These are phyloP conservation scores for Mungos mungo DNA, from an alignment of 2,113 vertebrate genomes.

Conservation along the genomic window DNA sequence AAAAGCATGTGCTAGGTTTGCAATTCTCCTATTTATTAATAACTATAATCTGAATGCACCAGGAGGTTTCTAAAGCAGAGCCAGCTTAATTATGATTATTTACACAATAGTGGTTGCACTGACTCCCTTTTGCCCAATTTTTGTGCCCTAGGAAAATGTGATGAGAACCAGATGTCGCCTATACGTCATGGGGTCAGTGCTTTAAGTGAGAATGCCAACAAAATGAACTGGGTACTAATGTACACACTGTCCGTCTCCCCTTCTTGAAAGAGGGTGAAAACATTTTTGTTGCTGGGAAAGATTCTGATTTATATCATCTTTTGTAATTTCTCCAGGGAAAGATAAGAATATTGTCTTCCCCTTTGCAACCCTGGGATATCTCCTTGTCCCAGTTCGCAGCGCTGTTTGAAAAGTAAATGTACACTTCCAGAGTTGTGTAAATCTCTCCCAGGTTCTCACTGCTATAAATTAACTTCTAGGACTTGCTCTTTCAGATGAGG, in stretches of 20 bases:
- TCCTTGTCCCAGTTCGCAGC: background rate
- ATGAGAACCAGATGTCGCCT: background rate
- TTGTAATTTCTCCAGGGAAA: background rate
- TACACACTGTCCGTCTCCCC: background rate
- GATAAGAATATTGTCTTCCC: background rate
- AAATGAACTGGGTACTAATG: background rate
- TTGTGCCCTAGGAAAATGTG: background rate
- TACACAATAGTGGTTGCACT: background rate
- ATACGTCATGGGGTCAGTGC: rapidly evolving
- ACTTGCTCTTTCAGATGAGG: background rate
- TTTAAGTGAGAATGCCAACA: background rate
- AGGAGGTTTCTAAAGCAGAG: background rate
- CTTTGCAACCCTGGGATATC: background rate
- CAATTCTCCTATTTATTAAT: background rate
- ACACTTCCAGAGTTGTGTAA: background rate
- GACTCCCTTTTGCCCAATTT: background rate
- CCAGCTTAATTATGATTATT: background rate
- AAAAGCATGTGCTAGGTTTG: background rate
- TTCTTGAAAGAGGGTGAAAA: background rate
- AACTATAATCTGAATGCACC: background rate
- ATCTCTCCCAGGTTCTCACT: background rate
- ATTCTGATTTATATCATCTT: background rate
- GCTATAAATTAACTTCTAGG: background rate
- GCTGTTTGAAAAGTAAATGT: background rate
- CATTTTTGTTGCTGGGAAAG: background rate